Evolutionary conservation across 2,888 invertebrate species (phyloP).

Genomic region (Platycheirus albimanus): DNA sequence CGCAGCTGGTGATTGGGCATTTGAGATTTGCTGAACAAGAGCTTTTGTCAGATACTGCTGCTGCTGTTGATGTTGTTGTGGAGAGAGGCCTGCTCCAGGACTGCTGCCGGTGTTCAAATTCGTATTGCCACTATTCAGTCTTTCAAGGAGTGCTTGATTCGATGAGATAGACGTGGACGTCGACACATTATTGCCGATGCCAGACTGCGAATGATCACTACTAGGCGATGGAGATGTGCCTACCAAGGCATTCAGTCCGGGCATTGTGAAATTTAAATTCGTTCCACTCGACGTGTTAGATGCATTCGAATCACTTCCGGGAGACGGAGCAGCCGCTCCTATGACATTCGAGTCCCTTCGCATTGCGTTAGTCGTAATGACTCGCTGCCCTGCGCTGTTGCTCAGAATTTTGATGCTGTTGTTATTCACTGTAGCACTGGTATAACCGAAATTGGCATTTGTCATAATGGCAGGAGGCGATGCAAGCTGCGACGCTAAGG

Average conservation of each 20-base stretch:
- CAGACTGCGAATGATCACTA: conserved; percentile 81
- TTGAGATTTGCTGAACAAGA: conserved; percentile 77
- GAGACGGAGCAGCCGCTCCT: conserved; percentile 83
- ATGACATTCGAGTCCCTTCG: conserved; percentile 83
- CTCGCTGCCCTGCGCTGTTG: conserved; percentile 77
- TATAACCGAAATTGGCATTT: conserved; percentile 80
- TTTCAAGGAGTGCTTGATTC: conserved; percentile 81
- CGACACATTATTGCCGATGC: conserved; percentile 49
- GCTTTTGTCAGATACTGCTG: conserved; percentile 80
- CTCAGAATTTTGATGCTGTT: conserved; percentile 75
- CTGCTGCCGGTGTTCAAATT: conserved; percentile 73
- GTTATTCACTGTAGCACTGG: conserved; percentile 76
- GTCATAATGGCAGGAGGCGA: conserved; percentile 83
- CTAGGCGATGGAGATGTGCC: conserved; percentile 83
- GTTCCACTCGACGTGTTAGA: conserved; percentile 81
- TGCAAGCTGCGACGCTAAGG: conserved; percentile 82
- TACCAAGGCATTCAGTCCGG: conserved; percentile 84
- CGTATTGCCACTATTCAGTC: conserved; percentile 80
- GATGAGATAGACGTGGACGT: conserved; percentile 78
- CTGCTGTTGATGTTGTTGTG: conserved; percentile 77
- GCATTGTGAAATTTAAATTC: conserved; percentile 84
- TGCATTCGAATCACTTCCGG: conserved; percentile 82
- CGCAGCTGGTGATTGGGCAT: conserved; percentile 80
- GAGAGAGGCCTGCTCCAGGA: conserved; percentile 78
- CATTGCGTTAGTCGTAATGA: conserved; percentile 81